Evolutionary conservation across 2,113 vertebrate species (phyloP).

Genomic region (Anas platyrhynchos): DNA sequence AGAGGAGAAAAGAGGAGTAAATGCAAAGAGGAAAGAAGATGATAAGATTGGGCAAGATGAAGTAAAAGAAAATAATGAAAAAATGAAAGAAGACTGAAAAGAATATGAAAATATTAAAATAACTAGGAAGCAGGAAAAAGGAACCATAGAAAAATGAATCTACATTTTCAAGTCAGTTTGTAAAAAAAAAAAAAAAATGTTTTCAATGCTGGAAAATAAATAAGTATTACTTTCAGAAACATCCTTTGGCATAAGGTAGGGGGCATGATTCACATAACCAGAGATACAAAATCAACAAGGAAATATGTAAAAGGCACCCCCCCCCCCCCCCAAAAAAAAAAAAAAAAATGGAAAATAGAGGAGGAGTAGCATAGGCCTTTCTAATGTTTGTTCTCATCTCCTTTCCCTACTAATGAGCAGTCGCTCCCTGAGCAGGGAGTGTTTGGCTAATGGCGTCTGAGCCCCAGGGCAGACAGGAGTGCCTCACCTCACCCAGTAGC

Average conservation of each 20-base stretch:
- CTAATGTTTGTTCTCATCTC: not conserved
- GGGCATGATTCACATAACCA: not conserved
- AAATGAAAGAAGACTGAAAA: not conserved
- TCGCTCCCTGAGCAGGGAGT: not conserved
- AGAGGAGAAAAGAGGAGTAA: not conserved
- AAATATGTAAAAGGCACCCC: not conserved
- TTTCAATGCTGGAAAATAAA: not conserved
- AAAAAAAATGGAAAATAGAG: not conserved
- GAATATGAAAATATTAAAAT: not conserved
- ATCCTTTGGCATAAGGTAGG: not conserved
- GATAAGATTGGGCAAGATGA: not conserved
- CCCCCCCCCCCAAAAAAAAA: no score
- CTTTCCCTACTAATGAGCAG: not conserved
- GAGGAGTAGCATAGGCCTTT: not conserved
- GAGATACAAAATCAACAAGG: not conserved
- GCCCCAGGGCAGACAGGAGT: constrained; percentile 47
- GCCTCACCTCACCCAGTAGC: constrained; percentile 44
- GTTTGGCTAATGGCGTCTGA: constrained; percentile 51
- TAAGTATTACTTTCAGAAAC: not conserved
- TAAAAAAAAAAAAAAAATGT: not conserved
- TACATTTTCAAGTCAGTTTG: not conserved
- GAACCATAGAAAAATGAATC: not conserved
- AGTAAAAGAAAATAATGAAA: not conserved
- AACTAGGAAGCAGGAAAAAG: not conserved
- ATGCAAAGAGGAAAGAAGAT: not conserved